phyloP scores from a whole-genome alignment of 2,797 vertebrate genomes.

The Nyctibius grandis region DNA sequence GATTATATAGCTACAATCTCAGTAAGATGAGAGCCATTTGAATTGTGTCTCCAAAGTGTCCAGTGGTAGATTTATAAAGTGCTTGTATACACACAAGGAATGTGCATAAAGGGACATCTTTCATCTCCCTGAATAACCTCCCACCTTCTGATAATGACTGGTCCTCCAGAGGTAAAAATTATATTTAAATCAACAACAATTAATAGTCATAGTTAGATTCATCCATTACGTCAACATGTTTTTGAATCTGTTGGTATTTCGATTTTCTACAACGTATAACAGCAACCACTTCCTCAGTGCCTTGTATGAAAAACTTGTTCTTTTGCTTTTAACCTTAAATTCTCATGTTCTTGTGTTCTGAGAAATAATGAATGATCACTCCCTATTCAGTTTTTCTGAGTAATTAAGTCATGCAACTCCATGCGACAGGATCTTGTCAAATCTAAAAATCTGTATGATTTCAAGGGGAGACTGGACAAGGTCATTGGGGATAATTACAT shows the following conservation, averaged over 20 bases:
- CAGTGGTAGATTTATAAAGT: neutral
- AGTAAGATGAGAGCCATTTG: neutral
- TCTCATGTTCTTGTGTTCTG: neutral
- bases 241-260: neutral
- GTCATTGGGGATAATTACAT: slow-evolving; percentile 41
- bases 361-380: slow-evolving; percentile 19
- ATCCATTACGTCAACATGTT: neutral
- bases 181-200: neutral
- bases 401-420: slow-evolving; percentile 19
- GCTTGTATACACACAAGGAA: neutral
- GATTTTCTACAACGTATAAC: neutral
- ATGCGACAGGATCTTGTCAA: neutral
- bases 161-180: neutral
- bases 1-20: neutral
- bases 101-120: neutral
- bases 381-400: neutral
- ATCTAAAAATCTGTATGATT: neutral
- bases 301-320: neutral
- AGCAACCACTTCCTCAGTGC: neutral
- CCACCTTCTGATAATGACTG: neutral
- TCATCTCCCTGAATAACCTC: neutral
- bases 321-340: neutral
- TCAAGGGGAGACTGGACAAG: slow-evolving; percentile 12
- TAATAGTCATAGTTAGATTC: neutral
- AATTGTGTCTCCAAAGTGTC: neutral